Evolutionary conservation across 2,113 vertebrate genomes (phyloP), one percentile per base, ranked within the genome.

Genomic region (Xiphophorus couchianus): DNA sequence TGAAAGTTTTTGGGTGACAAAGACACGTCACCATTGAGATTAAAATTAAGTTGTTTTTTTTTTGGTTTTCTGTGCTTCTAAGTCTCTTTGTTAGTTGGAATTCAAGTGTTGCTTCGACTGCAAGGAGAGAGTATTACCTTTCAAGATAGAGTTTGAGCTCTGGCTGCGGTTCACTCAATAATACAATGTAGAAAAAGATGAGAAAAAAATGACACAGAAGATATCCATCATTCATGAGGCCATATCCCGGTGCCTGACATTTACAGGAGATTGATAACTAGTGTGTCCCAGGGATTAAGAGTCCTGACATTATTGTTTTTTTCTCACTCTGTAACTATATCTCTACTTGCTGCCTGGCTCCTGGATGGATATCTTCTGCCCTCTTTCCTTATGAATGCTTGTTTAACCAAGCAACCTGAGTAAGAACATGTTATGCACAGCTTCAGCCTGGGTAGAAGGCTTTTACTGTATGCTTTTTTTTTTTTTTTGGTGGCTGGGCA

Each of bases 161-260:
- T 80, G 3, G 22, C 72, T 89, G 77, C 69, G 19, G 54, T 78
- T 85, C 77, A 77, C 86, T 88, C 74, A 82, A 84, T 88, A 87
- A 91, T 73, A 82, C 85, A 75, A 78, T 82, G 86, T 79, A 65
- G 79, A 66, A 85, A 58, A 72, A 77, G 78, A 83, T 71, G 84
- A 64, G 54, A n/a, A 15, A 11, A 1, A 54, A 66, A 83, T 80
- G 86, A 87, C 73, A 83, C 72, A 71, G 77, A 86, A 78, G 85
- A 88, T 90, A 92, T 91, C 90, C 91, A 93, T 94, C 91, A 91
- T 93, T 94, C 91, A 90, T 90, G 90, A 91, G 84, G 81, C 82
- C 82, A 85, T 68, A 88, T 87, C 84, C 76, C 62, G 58, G 30
- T 69, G 63, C 76, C 84, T 92, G 92, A 91, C 93, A 91, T 94